phyloP scores from a whole-genome alignment of 2,888 invertebrate genomes.

The Eristalis intricaria region DNA sequence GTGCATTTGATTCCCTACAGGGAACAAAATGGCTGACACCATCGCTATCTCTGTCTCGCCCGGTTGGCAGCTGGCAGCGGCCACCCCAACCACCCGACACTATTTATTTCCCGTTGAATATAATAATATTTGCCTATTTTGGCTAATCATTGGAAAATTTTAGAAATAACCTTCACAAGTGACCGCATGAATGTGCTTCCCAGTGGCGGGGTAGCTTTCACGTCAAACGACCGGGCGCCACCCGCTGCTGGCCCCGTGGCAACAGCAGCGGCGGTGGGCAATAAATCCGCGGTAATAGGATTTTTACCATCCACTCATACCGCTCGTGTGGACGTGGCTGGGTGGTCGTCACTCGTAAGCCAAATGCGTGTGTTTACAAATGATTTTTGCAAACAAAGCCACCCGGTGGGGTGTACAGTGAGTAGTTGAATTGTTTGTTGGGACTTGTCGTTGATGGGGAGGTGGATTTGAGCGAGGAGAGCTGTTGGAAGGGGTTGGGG shows the following conservation, averaged over 20 bases:
- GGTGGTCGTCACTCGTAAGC: slow-evolving; percentile 34
- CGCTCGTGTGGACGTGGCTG: slow-evolving; percentile 3
- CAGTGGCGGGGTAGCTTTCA: background rate
- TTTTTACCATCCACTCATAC: slow-evolving; percentile 65
- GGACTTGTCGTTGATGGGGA: background rate
- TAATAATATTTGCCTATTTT: slow-evolving; percentile 73
- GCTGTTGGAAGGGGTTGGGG: background rate
- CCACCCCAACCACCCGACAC: background rate
- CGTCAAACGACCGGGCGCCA: background rate
- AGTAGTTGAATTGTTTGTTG: background rate
- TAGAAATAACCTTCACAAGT: slow-evolving; percentile 72
- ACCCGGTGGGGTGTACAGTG: slow-evolving; percentile 43
- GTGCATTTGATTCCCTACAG: slow-evolving; percentile 73
- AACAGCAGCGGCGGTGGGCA: slow-evolving; percentile 45
- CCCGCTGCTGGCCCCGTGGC: slow-evolving; percentile 24
- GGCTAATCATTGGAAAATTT: slow-evolving; percentile 73
- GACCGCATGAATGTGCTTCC: slow-evolving; percentile 65
- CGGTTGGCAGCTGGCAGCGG: background rate
- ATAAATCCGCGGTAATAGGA: slow-evolving; percentile 72
- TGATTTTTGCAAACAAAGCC: slow-evolving; percentile 42
- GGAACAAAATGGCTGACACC: slow-evolving; percentile 62
- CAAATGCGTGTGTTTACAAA: slow-evolving; percentile 60
- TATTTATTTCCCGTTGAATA: slow-evolving; percentile 40
- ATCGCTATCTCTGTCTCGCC: slow-evolving; percentile 65
- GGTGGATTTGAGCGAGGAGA: background rate